Evolutionary conservation across 2,797 vertebrate species (phyloP).

Genomic region (Eremophila alpestris): DNA sequence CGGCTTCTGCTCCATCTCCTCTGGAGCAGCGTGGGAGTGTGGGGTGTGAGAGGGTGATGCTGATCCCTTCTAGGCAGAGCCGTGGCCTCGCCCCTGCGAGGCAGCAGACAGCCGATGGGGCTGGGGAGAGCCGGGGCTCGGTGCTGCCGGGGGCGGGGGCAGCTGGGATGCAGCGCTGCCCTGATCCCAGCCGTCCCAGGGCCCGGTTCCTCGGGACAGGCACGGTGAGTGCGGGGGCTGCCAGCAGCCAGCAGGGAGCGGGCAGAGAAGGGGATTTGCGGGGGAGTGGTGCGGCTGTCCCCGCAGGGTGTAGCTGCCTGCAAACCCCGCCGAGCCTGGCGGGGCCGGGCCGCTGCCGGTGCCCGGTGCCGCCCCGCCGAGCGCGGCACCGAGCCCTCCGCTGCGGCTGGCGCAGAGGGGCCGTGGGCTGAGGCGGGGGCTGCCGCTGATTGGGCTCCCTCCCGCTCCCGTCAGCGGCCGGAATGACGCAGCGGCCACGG

Average conservation of each 20-base stretch:
- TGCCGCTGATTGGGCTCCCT: not conserved
- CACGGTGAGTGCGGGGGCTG: accelerated
- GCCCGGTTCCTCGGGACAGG: not conserved
- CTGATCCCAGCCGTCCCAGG: not conserved
- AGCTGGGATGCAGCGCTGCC: accelerated
- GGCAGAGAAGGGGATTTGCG: not conserved
- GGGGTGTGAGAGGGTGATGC: not conserved
- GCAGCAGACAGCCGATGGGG: not conserved
- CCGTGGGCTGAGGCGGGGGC: slow-evolving; percentile 28
- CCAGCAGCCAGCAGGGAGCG: not conserved
- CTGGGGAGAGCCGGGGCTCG: not conserved
- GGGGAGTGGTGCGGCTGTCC: not conserved
- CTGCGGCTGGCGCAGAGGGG: not conserved
- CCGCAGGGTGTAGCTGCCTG: not conserved
- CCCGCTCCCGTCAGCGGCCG: not conserved
- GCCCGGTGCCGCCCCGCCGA: not conserved
- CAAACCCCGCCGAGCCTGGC: too few relatives aligned
- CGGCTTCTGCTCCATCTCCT: not conserved
- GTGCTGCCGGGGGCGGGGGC: accelerated
- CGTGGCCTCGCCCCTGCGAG: not conserved
- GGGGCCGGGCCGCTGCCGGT: not conserved
- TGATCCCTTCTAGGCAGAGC: not conserved
- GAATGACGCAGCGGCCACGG: slow-evolving; percentile 22
- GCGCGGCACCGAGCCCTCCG: not conserved
- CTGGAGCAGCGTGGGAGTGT: not conserved